phyloP scores from a whole-genome alignment of 2,888 invertebrate species.

The Ptycholaimellus sp. region DNA sequence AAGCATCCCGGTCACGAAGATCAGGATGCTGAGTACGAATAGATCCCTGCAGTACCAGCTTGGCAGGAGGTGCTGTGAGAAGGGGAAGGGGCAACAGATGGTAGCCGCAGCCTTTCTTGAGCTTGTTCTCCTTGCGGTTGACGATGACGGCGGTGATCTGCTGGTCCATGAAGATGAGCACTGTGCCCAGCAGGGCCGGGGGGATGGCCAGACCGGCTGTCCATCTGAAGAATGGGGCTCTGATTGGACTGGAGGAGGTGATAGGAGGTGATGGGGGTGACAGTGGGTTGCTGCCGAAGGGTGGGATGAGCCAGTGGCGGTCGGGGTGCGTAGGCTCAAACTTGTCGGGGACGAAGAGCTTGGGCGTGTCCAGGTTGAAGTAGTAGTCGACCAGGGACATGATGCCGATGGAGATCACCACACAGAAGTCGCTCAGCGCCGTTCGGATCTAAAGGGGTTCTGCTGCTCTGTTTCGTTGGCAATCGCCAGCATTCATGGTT shows the following conservation, averaged over 20 bases:
- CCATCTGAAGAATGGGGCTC: no score
- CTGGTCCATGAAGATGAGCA: conserved; percentile 97
- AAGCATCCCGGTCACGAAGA: conserved; percentile 65
- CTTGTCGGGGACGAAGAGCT: conserved; percentile 48
- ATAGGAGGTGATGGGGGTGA: no score
- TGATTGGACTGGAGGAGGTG: no score
- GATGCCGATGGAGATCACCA: conserved; percentile 72
- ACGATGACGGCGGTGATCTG: conserved; percentile 97
- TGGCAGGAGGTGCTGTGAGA: no score
- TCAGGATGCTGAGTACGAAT: conserved; percentile 60
- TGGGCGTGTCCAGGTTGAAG: conserved; percentile 68
- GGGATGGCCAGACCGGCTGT: conserved; percentile 54
- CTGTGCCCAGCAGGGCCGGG: conserved; percentile 77
- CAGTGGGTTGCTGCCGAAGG: conserved; percentile 42
- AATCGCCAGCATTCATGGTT: no score
- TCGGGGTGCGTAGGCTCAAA: no score
- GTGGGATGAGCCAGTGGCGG: conserved; percentile 24
- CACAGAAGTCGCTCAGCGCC: conserved; percentile 52
- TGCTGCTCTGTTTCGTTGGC: no score
- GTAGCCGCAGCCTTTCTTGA: conserved; percentile 76
- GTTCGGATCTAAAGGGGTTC: no score
- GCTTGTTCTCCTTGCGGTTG: conserved; percentile 86
- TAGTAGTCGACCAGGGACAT: conserved; percentile 62
- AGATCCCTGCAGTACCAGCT: no score
- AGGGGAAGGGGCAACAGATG: no score